A percentile compares a stretch with the other conserved stretches of the same genome.
Conservation (phyloP, 1,140 invertebrate species). For the Halictus rubicundus region DNA sequence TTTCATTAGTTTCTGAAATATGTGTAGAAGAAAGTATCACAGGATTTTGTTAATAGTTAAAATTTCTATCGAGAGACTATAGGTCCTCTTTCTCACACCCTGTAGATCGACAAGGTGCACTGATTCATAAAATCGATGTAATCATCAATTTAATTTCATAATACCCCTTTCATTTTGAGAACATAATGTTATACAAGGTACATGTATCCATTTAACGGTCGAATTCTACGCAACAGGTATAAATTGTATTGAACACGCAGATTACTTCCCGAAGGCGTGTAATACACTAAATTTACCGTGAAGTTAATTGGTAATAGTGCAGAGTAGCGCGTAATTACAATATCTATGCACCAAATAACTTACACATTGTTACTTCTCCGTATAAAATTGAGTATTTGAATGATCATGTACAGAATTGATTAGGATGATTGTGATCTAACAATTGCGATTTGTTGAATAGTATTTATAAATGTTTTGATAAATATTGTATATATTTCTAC, state of each 20-base stretch:
- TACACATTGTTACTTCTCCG: background rate
- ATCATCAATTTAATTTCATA: conserved; percentile 1
- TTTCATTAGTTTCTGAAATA: no score
- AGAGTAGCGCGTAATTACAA: background rate
- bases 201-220: background rate
- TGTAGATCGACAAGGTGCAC: no score
- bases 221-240: background rate
- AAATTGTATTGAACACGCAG: background rate
- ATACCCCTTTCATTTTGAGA: background rate
- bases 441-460: no score
- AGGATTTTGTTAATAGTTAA: no score
- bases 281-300: background rate
- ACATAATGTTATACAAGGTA: background rate
- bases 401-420: no score
- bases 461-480: no score
- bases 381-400: no score
- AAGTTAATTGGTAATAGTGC: background rate
- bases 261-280: conserved; percentile 3
- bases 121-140: background rate
- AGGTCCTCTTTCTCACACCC: no score
- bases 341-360: background rate
- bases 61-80: no score
- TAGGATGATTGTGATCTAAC: no score
- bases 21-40: no score
- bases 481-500: no score